Evolutionary conservation across 2,888 invertebrate species (phyloP).

Genomic region (Petrolisthes cinctipes): DNA sequence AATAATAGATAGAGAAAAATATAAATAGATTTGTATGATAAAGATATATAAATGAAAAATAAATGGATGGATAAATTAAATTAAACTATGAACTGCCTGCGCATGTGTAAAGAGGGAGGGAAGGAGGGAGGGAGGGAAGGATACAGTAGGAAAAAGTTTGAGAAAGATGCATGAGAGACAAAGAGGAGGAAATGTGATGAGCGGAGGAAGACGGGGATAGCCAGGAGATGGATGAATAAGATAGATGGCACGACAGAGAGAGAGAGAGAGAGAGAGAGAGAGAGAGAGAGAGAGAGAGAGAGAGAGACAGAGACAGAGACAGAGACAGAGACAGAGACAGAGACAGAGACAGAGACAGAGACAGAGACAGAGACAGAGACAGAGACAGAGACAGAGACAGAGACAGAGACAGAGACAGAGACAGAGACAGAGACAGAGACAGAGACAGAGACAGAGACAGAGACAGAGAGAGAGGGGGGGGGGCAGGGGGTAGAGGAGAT

Average conservation of each 20-base stretch:
- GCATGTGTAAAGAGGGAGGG: neutral
- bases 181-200: neutral
- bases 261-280: conserved; percentile 21
- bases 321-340: neutral
- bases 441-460: neutral
- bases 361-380: neutral
- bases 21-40: too few species aligned
- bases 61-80: too few species aligned
- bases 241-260: neutral
- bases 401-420: neutral
- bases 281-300: conserved; percentile 19
- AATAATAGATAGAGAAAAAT: too few species aligned
- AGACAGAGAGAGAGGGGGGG: neutral
- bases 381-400: neutral
- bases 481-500: neutral
- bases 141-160: too few species aligned
- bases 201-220: neutral
- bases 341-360: neutral
- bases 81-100: too few species aligned
- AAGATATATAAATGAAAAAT: too few species aligned
- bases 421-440: neutral
- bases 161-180: neutral
- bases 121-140: neutral
- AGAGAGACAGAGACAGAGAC: neutral
- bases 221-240: neutral